Base-by-base conservation (phyloP, 2,888 invertebrate genomes). In the Zygogramma bicolorata region DNA sequence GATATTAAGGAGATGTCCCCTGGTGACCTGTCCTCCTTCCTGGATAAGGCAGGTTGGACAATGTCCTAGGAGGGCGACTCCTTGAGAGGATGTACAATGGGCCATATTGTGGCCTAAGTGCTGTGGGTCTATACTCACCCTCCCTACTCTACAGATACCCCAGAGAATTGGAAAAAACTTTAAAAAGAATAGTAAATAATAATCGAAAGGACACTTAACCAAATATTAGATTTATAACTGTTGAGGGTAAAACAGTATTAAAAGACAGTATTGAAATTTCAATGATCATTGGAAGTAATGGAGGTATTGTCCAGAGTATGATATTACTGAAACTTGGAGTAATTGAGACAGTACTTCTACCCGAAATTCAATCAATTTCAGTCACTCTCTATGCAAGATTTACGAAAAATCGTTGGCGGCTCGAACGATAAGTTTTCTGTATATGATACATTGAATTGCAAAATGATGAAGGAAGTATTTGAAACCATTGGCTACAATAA, bases 391-490 rank as follows among this genome's bases (percentile, higher is more conserved):
- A n/a, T n/a, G n/a, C n/a, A n/a, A n/a, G n/a, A n/a, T n/a, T n/a
- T n/a, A n/a, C n/a, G n/a, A n/a, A n/a, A n/a, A n/a, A n/a, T n/a
- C n/a, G n/a, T n/a, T n/a, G n/a, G n/a, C n/a, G n/a, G n/a, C n/a
- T n/a, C n/a, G n/a, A n/a, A n/a, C n/a, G n/a, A n/a, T n/a, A n/a
- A n/a, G n/a, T n/a, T n/a, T n/a, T n/a, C n/a, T n/a, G n/a, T n/a
- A n/a, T n/a, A n/a, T n/a, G n/a, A n/a, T n/a, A n/a, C n/a, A n/a
- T n/a, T n/a, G n/a, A n/a, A 65, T 13, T 65, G 65, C 13, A 65
- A 53, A 65, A 65, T 65, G 38, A 7, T 66, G 25, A 58, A 58
- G 29, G 66, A 66, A 66, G 58, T 58, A 18, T 66, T 58, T 66
- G 58, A 66, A 66, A 66, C 58, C 25, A 66, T 66, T 66, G 40